phyloP scores from a whole-genome alignment of 2,113 vertebrate genomes.

The Condylura cristata region DNA sequence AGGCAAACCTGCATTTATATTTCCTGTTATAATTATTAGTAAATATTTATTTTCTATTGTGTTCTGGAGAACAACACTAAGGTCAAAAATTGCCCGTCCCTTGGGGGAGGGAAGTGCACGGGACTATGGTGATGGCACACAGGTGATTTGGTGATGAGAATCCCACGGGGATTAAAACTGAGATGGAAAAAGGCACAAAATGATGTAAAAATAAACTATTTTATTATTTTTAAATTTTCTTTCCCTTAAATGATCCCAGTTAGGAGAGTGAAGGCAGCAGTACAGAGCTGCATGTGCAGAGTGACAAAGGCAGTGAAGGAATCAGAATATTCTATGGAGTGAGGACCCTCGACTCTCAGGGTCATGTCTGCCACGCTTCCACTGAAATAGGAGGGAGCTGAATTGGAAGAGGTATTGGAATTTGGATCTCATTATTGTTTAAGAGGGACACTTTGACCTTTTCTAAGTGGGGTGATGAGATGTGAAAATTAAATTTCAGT shows the following conservation, averaged over 20 bases:
- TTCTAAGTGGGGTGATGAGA: not conserved
- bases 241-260: not conserved
- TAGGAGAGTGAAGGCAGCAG: not conserved
- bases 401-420: not conserved
- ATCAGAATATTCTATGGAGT: not conserved
- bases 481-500: not conserved
- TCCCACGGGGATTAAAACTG: too few relatives aligned
- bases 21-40: not conserved
- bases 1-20: not conserved
- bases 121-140: too few relatives aligned
- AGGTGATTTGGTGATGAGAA: too few relatives aligned
- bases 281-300: not conserved
- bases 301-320: not conserved
- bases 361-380: not conserved
- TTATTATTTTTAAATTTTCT: too few relatives aligned
- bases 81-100: too few relatives aligned
- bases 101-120: too few relatives aligned
- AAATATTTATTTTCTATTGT: not conserved
- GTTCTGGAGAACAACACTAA: not conserved
- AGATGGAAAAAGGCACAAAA: too few relatives aligned
- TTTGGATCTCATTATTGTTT: not conserved
- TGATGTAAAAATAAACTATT: too few relatives aligned
- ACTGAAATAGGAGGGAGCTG: not conserved
- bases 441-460: not conserved
- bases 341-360: not conserved